A percentile compares a stretch with the other conserved stretches of the same genome.
These are phyloP conservation scores for Caradrina kadenii DNA, from an alignment of 2,888 invertebrate genomes.

Conservation along the genomic window DNA sequence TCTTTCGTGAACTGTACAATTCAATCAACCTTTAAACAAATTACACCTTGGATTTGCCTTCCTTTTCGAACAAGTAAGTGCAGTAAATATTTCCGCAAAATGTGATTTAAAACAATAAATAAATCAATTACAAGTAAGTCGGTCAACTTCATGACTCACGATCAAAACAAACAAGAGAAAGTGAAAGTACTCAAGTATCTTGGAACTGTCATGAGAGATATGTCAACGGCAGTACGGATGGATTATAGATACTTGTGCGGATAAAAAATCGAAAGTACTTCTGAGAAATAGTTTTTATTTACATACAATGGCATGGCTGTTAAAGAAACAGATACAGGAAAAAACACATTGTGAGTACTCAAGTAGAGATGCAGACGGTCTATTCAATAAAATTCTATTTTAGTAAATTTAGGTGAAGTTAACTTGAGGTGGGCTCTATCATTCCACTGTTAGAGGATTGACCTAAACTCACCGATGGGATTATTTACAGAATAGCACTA, in stretches of 20 bases:
- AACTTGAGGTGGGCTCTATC: no score
- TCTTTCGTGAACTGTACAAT: constrained; percentile 3
- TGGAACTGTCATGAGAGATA: constrained; percentile 31
- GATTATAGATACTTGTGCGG: constrained; percentile 7
- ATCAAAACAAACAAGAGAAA: constrained; percentile 49
- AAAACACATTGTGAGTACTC: constrained; percentile 2
- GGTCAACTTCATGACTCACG: constrained; percentile 41
- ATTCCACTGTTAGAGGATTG: no score
- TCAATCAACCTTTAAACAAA: constrained; percentile 51
- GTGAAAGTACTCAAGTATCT: constrained; percentile 30
- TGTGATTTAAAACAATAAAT: constrained; percentile 21
- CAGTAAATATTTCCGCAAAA: constrained; percentile 53
- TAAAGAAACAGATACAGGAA: constrained; percentile 18
- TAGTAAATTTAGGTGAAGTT: neutral
- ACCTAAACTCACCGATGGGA: no score
- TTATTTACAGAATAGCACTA: no score
- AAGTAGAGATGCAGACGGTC: no score
- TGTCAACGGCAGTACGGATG: constrained; percentile 16
- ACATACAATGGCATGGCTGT: constrained; percentile 12
- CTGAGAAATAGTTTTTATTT: constrained; percentile 43
- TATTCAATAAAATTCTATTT: no score
- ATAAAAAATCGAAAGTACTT: constrained; percentile 51
- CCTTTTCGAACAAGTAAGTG: constrained; percentile 40
- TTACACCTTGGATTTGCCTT: constrained; percentile 57
- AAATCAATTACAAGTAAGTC: constrained; percentile 30